Percentiles rank a stretch among this genome's conserved stretches.
Evolutionary conservation across 2,888 invertebrate genomes (phyloP).

Genomic region (Patella caerulea): DNA sequence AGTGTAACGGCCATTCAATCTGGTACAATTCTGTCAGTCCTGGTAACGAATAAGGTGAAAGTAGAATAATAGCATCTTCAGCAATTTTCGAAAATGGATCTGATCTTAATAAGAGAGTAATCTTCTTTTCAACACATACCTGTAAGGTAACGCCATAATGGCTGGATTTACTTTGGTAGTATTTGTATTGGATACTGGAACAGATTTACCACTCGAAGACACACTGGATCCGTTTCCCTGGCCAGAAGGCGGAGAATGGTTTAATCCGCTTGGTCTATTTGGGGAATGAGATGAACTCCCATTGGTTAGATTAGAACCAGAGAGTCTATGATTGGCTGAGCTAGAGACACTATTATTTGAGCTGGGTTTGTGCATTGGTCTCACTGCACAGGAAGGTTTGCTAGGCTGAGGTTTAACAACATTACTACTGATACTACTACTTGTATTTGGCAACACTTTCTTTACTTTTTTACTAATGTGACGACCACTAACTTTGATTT

Average conservation of each 20-base stretch:
- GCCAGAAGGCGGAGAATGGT: background rate
- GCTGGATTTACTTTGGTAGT: conserved; percentile 45
- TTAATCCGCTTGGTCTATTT: conserved; percentile 10
- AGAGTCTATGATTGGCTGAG: conserved; percentile 10
- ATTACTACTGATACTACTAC: conserved; percentile 27
- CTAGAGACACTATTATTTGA: background rate
- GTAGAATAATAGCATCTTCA: no score
- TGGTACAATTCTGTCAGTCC: no score
- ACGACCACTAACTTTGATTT: conserved; percentile 91
- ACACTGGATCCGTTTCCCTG: conserved; percentile 1
- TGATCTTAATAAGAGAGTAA: no score
- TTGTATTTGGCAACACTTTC: conserved; percentile 51
- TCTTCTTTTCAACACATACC: conserved; percentile 15
- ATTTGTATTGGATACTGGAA: conserved; percentile 23
- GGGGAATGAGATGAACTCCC: conserved; percentile 7
- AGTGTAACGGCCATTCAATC: no score
- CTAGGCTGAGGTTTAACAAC: conserved; percentile 15
- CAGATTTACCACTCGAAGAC: conserved; percentile 2
- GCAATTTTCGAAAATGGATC: no score
- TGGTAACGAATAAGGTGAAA: no score
- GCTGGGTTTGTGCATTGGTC: conserved; percentile 15
- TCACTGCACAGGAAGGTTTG: conserved; percentile 26
- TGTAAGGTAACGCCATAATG: conserved; percentile 44
- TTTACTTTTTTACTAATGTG: conserved; percentile 78
- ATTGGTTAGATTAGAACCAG: conserved; percentile 10